Evolutionary conservation across 2,888 invertebrate genomes (phyloP).

Genomic region (Venustoraphidia nigricollis): DNA sequence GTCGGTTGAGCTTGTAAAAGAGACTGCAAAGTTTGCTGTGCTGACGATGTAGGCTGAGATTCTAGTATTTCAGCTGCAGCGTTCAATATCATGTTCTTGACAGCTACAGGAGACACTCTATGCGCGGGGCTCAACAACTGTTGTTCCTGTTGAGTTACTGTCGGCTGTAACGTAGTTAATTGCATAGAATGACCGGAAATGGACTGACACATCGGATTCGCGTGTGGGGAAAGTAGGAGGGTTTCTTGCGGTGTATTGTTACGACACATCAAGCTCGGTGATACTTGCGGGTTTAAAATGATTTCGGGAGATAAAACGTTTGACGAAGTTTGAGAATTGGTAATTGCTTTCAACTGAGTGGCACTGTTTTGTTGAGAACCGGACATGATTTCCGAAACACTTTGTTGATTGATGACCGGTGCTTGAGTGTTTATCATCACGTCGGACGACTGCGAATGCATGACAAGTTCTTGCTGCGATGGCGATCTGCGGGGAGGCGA

Average conservation of each 20-base stretch:
- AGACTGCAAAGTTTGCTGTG: conserved; percentile 35
- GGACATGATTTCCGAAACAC: conserved; percentile 13
- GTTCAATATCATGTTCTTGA: conserved; percentile 60
- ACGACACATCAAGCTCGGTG: conserved; percentile 41
- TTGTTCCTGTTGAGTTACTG: conserved; percentile 4
- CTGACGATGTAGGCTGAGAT: conserved; percentile 41
- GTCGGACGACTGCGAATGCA: conserved; percentile 23
- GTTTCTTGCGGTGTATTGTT: conserved; percentile 15
- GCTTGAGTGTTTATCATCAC: conserved; percentile 25
- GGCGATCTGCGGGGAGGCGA: conserved; percentile 4
- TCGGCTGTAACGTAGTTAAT: conserved; percentile 6
- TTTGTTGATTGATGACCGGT: conserved; percentile 19
- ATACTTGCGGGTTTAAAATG: conserved; percentile 43
- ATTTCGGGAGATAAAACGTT: conserved; percentile 34
- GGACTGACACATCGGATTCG: conserved; percentile 21
- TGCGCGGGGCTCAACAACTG: conserved; percentile 21
- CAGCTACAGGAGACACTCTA: conserved; percentile 42
- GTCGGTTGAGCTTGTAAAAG: conserved; percentile 21
- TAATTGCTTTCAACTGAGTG: conserved; percentile 24
- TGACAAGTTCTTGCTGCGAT: background rate
- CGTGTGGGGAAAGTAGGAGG: conserved; percentile 15
- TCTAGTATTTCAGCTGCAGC: conserved; percentile 57
- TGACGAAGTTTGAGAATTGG: conserved; percentile 7
- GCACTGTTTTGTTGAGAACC: too few species aligned
- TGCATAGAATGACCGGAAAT: conserved; percentile 7